Conservation (phyloP, 2,797 vertebrate genomes). For the Columba guinea region DNA sequence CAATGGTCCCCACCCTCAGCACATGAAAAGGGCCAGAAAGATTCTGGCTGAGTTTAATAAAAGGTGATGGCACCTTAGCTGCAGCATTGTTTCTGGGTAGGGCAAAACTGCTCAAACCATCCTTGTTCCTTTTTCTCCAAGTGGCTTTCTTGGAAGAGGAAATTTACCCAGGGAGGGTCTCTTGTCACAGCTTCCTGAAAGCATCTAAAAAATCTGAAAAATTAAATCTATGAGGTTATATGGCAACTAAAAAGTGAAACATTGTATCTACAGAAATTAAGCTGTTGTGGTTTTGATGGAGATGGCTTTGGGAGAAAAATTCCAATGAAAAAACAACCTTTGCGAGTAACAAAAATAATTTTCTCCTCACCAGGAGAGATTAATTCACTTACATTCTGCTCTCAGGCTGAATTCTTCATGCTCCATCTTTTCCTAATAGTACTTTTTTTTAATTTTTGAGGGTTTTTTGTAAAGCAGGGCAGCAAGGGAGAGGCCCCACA, state of each 20-base stretch:
- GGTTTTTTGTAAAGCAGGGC: background rate
- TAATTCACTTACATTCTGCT: slow-evolving; percentile 41
- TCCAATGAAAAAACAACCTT: slow-evolving; percentile 45
- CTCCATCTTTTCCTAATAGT: slow-evolving; percentile 38
- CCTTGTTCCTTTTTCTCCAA: slow-evolving; percentile 13
- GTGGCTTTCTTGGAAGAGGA: slow-evolving; percentile 45
- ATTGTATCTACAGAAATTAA: slow-evolving; percentile 57
- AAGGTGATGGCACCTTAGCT: background rate
- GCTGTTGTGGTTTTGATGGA: slow-evolving; percentile 45
- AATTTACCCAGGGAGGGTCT: slow-evolving; percentile 45
- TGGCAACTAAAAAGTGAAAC: slow-evolving; percentile 55
- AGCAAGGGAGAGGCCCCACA: background rate
- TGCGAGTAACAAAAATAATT: slow-evolving; percentile 60
- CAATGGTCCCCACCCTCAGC: background rate
- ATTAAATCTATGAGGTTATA: slow-evolving; percentile 61
- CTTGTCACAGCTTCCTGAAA: slow-evolving; percentile 61
- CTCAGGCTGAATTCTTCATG: slow-evolving; percentile 39
- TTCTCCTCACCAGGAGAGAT: slow-evolving; percentile 57
- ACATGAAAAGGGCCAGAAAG: slow-evolving; percentile 21
- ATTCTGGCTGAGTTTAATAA: slow-evolving; percentile 43
- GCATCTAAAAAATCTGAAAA: slow-evolving; percentile 61
- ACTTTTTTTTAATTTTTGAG: background rate
- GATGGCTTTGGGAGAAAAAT: slow-evolving; percentile 45
- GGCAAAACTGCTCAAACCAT: slow-evolving; percentile 19
- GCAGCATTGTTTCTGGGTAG: slow-evolving; percentile 25